These are phyloP conservation scores for Cryptus armator DNA, from an alignment of 2,888 invertebrate genomes.

Conservation along the genomic window DNA sequence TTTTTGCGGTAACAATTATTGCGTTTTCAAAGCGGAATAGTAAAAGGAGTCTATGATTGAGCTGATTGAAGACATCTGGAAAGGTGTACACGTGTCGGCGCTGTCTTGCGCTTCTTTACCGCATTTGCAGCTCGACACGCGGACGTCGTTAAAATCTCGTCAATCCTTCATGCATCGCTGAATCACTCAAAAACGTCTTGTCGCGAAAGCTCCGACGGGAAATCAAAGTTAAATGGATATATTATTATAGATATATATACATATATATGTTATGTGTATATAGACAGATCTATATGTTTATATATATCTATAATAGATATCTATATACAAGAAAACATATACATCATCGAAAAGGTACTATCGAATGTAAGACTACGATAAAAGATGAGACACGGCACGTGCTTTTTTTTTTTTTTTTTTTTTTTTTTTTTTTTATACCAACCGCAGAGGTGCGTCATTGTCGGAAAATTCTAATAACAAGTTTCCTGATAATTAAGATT, in stretches of 20 bases:
- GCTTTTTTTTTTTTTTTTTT: not conserved
- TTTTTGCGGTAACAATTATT: not conserved
- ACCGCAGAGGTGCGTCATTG: not conserved
- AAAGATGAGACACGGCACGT: too few species aligned
- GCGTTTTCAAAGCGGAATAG: not conserved
- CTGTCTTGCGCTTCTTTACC: not conserved
- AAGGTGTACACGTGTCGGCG: not conserved
- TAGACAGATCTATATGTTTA: not conserved
- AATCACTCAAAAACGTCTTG: slow-evolving; percentile 20
- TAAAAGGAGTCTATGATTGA: not conserved
- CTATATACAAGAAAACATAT: too few species aligned
- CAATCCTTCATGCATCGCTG: slow-evolving; percentile 17
- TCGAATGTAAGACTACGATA: too few species aligned
- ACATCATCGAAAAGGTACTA: too few species aligned
- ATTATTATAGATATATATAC: not conserved
- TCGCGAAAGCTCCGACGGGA: not conserved
- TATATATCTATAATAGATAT: too few species aligned
- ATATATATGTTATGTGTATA: not conserved
- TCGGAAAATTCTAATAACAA: not conserved
- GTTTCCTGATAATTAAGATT: slow-evolving; percentile 14
- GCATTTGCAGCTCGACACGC: slow-evolving; percentile 2
- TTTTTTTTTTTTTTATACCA: not conserved
- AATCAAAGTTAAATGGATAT: not conserved
- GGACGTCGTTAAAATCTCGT: slow-evolving; percentile 17
- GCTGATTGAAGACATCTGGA: not conserved